Percentiles rank a stretch among this genome's conserved stretches.
These are phyloP conservation scores for Rousettus leschenaultii DNA, from an alignment of 2,113 vertebrate species.

Conservation along the genomic window DNA sequence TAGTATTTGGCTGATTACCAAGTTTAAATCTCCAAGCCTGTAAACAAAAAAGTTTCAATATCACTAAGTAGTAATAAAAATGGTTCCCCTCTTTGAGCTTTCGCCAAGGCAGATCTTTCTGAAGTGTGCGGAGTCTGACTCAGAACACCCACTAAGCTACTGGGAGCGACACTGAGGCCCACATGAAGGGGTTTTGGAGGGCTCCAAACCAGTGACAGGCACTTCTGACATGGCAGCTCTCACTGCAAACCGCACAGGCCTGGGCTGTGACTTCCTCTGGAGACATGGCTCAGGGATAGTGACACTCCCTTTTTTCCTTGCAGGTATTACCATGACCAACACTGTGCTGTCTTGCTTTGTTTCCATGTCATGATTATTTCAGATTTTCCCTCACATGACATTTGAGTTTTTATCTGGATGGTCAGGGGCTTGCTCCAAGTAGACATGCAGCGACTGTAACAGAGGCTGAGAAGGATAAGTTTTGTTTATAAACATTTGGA, in stretches of 20 bases:
- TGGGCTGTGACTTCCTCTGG: background rate
- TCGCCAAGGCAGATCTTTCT: background rate
- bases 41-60: background rate
- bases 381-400: background rate
- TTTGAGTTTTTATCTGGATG: background rate
- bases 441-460: slow-evolving; percentile 35
- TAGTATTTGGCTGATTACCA: background rate
- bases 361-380: background rate
- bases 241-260: background rate
- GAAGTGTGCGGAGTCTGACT: background rate
- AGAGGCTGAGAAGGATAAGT: slow-evolving; percentile 72
- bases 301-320: background rate
- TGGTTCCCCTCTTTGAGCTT: no score
- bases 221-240: background rate
- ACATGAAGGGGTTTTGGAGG: accelerated
- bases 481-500: slow-evolving; percentile 80
- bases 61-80: background rate
- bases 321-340: background rate
- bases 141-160: accelerated
- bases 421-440: background rate
- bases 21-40: background rate
- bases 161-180: no score
- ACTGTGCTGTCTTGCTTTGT: accelerated
- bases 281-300: background rate
- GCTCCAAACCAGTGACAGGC: no score